Conservation (phyloP, 2,888 invertebrate species). For the Drymonia ruficornis region DNA sequence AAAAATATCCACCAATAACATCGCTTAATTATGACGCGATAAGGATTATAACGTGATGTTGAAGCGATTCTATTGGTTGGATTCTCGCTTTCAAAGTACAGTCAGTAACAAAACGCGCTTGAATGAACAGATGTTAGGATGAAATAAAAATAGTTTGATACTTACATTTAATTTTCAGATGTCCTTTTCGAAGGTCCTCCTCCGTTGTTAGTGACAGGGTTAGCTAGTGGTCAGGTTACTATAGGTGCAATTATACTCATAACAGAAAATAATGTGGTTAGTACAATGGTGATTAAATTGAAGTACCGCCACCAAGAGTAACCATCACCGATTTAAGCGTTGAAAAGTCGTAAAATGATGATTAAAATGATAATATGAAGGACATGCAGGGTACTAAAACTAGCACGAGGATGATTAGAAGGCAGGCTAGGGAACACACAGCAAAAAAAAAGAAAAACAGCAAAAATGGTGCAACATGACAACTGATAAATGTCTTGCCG, state of each 20-base stretch:
- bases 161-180: constrained; percentile 3
- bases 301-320: constrained; percentile 58
- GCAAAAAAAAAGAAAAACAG: too few relatives aligned
- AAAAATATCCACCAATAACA: neutral
- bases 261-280: constrained; percentile 74
- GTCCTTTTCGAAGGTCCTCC: neutral
- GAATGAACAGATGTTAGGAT: neutral
- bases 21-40: neutral
- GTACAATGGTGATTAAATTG: constrained; percentile 47
- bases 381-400: constrained; percentile 16
- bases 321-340: constrained; percentile 26
- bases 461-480: too few relatives aligned
- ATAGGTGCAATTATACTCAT: constrained; percentile 68
- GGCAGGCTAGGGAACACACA: too few relatives aligned
- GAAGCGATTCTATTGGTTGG: neutral
- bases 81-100: too few relatives aligned
- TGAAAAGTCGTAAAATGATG: constrained; percentile 10
- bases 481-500: too few relatives aligned
- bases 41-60: neutral
- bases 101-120: neutral
- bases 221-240: constrained; percentile 68
- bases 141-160: neutral
- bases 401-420: too few relatives aligned
- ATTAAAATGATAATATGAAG: constrained; percentile 8
- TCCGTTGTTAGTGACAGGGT: constrained; percentile 56